Evolutionary conservation across 2,888 invertebrate genomes (phyloP).

Genomic region (Sclerodermus sp.): DNA sequence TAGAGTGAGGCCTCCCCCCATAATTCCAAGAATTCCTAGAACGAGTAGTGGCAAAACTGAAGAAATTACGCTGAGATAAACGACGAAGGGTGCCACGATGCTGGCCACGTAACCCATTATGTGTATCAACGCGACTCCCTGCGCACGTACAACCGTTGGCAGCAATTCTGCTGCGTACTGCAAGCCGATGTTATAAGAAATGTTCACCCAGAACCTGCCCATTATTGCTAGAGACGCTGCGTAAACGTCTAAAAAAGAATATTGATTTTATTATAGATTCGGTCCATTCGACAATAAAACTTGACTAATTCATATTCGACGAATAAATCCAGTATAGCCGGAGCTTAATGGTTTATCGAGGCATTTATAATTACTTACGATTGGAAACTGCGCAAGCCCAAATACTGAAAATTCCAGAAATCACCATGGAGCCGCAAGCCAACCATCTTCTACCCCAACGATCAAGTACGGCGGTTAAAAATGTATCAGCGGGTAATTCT

Average conservation of each 20-base stretch:
- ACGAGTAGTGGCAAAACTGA: slow-evolving; percentile 75
- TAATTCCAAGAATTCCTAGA: slow-evolving; percentile 73
- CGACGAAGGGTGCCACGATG: slow-evolving; percentile 81
- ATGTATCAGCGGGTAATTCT: slow-evolving; percentile 81
- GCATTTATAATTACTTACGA: slow-evolving; percentile 58
- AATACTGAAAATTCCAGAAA: slow-evolving; percentile 80
- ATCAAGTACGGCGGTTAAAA: slow-evolving; percentile 75
- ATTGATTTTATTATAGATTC: background rate
- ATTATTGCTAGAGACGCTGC: slow-evolving; percentile 79
- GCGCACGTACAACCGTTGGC: slow-evolving; percentile 84
- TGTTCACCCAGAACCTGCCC: slow-evolving; percentile 84
- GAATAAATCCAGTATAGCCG: no score
- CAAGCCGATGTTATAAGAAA: slow-evolving; percentile 86
- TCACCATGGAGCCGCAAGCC: slow-evolving; percentile 78
- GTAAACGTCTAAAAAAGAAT: slow-evolving; percentile 64
- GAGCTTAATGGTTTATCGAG: no score
- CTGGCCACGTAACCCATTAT: slow-evolving; percentile 87
- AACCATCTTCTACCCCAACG: slow-evolving; percentile 84
- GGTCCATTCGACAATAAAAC: no score
- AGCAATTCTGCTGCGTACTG: slow-evolving; percentile 87
- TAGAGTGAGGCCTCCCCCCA: slow-evolving; percentile 75
- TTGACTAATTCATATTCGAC: no score
- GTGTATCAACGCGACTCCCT: slow-evolving; percentile 83
- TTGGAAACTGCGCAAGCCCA: slow-evolving; percentile 75
- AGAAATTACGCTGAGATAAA: slow-evolving; percentile 76